phyloP scores from a whole-genome alignment of 2,888 invertebrate genomes.

The Sturmia bella region DNA sequence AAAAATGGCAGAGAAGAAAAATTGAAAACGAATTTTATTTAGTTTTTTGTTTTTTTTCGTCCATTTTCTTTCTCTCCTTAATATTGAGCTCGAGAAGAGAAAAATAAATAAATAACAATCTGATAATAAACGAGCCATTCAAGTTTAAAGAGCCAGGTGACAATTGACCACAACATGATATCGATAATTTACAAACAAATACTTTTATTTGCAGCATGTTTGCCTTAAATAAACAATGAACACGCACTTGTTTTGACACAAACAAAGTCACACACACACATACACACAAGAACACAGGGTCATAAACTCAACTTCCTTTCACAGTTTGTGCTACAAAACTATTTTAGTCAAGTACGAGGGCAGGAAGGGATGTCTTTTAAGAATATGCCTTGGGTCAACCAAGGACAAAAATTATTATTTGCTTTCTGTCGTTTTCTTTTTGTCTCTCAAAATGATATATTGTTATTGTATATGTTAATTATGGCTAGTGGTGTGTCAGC shows the following conservation, averaged over 20 bases:
- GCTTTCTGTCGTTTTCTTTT: no score
- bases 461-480: no score
- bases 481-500: no score
- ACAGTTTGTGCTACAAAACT: background rate
- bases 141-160: slow-evolving; percentile 61
- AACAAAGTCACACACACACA: background rate
- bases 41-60: background rate
- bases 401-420: no score
- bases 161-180: slow-evolving; percentile 64
- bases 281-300: no score
- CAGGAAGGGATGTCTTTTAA: background rate
- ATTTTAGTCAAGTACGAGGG: background rate
- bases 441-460: no score
- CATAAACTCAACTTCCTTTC: no score
- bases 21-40: slow-evolving; percentile 34
- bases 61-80: slow-evolving; percentile 3
- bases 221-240: slow-evolving; percentile 10
- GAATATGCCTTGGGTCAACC: background rate
- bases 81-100: background rate
- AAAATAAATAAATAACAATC: slow-evolving; percentile 7
- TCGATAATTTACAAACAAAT: slow-evolving; percentile 30
- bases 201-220: background rate
- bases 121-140: slow-evolving; percentile 61
- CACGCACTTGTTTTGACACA: background rate
- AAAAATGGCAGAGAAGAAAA: slow-evolving; percentile 20